Percentiles rank a stretch among this genome's conserved stretches.
These are phyloP conservation scores for Ophion ellenae DNA, from an alignment of 2,888 invertebrate genomes.

Conservation along the genomic window DNA sequence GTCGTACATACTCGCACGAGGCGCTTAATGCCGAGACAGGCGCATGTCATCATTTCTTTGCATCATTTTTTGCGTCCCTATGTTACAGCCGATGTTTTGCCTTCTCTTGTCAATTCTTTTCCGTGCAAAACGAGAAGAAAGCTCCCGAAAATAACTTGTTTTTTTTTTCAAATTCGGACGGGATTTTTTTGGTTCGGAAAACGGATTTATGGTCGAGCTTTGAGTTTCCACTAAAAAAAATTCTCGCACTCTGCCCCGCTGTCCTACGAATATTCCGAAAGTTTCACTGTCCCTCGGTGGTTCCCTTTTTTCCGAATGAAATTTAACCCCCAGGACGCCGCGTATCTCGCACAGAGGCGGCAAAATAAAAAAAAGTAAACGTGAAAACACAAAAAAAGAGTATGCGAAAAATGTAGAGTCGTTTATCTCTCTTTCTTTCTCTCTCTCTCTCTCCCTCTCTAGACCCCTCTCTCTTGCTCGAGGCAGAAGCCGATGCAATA, in stretches of 20 bases:
- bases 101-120: neutral
- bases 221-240: neutral
- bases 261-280: neutral
- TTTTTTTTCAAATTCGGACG: neutral
- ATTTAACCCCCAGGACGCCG: neutral
- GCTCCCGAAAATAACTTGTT: neutral
- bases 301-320: neutral
- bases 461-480: neutral
- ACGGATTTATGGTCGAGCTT: neutral
- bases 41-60: neutral
- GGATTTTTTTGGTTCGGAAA: neutral
- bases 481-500: slow-evolving; percentile 22
- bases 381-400: neutral
- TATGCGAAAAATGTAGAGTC: neutral
- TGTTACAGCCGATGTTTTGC: neutral
- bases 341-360: neutral
- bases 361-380: neutral
- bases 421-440: slow-evolving; percentile 2
- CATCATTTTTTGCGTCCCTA: neutral
- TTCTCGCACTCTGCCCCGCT: neutral
- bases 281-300: neutral
- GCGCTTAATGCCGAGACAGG: neutral
- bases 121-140: neutral
- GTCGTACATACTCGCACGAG: neutral
- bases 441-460: too few relatives aligned